Evolutionary conservation across 2,888 invertebrate species (phyloP).

Genomic region (Melieria picta): DNA sequence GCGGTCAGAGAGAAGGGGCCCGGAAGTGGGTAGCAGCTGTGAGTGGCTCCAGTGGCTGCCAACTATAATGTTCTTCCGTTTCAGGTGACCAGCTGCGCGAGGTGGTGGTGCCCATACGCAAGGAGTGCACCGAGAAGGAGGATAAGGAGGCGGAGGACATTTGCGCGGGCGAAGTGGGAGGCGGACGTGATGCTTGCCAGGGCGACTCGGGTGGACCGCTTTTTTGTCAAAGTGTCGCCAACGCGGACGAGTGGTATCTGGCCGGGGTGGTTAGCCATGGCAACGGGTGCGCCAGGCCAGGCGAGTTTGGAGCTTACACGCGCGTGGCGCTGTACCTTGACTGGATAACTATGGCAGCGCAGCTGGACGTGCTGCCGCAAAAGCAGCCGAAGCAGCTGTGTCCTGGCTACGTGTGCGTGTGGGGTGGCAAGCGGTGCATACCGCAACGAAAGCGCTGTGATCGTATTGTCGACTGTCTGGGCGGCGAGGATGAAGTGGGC

Average conservation of each 20-base stretch:
- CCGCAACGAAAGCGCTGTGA: slow-evolving; percentile 76
- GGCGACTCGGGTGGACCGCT: slow-evolving; percentile 83
- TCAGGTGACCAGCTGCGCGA: slow-evolving; percentile 84
- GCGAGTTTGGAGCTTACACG: slow-evolving; percentile 86
- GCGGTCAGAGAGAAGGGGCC: slow-evolving; percentile 79
- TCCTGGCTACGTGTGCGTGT: slow-evolving; percentile 78
- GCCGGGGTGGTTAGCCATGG: slow-evolving; percentile 89
- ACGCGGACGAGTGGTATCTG: slow-evolving; percentile 78
- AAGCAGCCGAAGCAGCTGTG: slow-evolving; percentile 72
- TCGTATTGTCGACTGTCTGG: slow-evolving; percentile 78
- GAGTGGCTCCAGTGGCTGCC: neutral
- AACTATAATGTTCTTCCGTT: slow-evolving; percentile 31
- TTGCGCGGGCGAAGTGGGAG: slow-evolving; percentile 79
- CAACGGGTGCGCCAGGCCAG: slow-evolving; percentile 82
- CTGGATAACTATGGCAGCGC: slow-evolving; percentile 72
- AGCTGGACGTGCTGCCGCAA: slow-evolving; percentile 62
- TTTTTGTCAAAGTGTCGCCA: slow-evolving; percentile 77
- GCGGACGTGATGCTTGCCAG: slow-evolving; percentile 86
- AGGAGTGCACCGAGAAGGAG: slow-evolving; percentile 72
- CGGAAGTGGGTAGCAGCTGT: slow-evolving; percentile 73
- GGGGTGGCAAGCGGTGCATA: slow-evolving; percentile 76
- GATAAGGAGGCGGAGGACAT: slow-evolving; percentile 77
- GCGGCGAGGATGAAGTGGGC: slow-evolving; percentile 82
- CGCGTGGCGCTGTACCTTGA: slow-evolving; percentile 78
- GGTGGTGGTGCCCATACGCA: slow-evolving; percentile 79